phyloP scores from a whole-genome alignment of 2,113 vertebrate species.

The Lates calcarifer region DNA sequence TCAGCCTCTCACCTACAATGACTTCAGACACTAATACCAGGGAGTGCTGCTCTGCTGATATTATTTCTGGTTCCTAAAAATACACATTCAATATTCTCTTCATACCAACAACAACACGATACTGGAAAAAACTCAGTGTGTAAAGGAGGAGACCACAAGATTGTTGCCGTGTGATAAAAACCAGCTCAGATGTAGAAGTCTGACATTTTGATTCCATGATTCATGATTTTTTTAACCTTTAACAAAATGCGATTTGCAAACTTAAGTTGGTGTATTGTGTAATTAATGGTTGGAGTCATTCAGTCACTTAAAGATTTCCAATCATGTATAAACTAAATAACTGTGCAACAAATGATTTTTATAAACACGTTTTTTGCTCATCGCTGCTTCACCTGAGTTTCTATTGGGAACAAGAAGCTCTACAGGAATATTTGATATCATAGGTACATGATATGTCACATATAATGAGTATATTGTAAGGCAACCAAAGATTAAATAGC shows the following conservation, averaged over 20 bases:
- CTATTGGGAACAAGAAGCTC: neutral
- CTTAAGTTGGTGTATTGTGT: neutral
- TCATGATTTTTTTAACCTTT: too few relatives aligned
- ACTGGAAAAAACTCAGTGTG: neutral
- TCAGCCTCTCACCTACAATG: conserved; percentile 9
- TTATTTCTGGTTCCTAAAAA: neutral
- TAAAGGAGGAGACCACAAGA: neutral
- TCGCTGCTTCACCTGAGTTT: neutral
- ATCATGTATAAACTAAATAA: too few relatives aligned
- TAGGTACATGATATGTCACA: neutral
- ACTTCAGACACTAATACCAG: conserved; percentile 3
- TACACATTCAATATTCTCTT: neutral
- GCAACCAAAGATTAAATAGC: neutral
- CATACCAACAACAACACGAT: conserved; percentile 7
- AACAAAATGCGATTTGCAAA: conserved; percentile 4
- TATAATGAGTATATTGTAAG: neutral
- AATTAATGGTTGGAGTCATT: neutral
- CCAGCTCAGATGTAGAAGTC: neutral
- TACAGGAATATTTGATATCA: neutral
- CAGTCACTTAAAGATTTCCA: too few relatives aligned
- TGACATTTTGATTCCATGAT: neutral
- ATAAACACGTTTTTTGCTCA: neutral
- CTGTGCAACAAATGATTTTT: neutral
- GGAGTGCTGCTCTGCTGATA: neutral
- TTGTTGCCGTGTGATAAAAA: neutral